These are phyloP conservation scores for Myotis planiceps DNA, from an alignment of 2,797 vertebrate genomes.

Conservation along the genomic window DNA sequence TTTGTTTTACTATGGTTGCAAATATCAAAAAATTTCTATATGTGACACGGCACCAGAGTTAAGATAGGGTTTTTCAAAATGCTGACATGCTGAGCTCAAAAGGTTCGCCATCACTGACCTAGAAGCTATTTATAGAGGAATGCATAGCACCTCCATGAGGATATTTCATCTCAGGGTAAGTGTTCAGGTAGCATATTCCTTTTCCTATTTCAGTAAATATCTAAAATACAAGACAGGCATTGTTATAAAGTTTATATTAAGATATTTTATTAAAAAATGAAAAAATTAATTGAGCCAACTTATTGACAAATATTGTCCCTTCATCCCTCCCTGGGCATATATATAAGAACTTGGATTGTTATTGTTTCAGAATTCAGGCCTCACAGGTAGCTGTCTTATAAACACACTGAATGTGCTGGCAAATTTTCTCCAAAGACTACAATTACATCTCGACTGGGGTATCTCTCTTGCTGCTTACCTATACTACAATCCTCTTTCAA, in stretches of 20 bases:
- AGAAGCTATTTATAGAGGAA: not conserved
- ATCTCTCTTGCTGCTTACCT: not conserved
- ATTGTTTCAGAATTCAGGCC: not conserved
- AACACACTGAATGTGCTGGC: not conserved
- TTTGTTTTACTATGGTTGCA: too few relatives aligned
- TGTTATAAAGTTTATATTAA: not conserved
- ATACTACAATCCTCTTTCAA: not conserved
- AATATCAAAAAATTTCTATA: too few relatives aligned
- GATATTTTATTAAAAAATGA: not conserved
- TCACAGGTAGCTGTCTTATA: not conserved
- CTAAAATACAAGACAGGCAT: not conserved
- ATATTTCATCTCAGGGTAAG: not conserved
- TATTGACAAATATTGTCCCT: not conserved
- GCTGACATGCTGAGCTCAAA: too few relatives aligned
- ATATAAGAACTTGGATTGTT: not conserved
- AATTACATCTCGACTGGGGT: not conserved
- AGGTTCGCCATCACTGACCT: too few relatives aligned
- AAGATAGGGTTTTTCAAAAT: too few relatives aligned
- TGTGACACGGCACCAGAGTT: too few relatives aligned
- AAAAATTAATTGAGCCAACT: not conserved
- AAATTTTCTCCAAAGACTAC: not conserved
- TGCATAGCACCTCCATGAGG: not conserved
- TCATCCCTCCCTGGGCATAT: not conserved
- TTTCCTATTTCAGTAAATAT: not conserved
- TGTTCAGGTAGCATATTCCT: not conserved